Base-by-base conservation (phyloP, 2,888 invertebrate species). In the Scaptomyza polygonia region DNA sequence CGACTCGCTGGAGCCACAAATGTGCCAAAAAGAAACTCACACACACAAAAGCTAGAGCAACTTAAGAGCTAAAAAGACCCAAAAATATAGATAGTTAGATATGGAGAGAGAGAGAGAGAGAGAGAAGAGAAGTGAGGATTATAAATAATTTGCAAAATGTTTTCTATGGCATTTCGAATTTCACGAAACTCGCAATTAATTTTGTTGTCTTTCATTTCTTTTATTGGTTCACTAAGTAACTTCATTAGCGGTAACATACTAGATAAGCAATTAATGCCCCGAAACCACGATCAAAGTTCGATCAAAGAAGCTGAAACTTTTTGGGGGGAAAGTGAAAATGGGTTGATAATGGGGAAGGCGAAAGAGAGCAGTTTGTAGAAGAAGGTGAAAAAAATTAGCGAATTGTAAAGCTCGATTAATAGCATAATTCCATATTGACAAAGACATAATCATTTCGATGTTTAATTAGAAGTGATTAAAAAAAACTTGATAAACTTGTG, bases 1-100 rank as follows among this genome's bases (percentile, higher is more conserved):
- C 82, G 84, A 82, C 83, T 80, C 71, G 77, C 79, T 77, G 85
- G 82, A 84, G 85, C 84, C 82, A 68, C 79, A 70, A 79, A 81
- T 77, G 67, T 77, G 74, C 79, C 72, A 78, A 81, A 81, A 78
- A 80, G 0, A 21, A 21, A 21, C n/a, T n/a, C n/a, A 21, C 21
- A 21, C 3, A 1, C 3, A 21, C 21, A 29, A 64, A 52, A 62
- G 29, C 65, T 29, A 49, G 18, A 74, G n/a, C 45, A 29, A 40
- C 40, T 57, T 45, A 32, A 40, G 11, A 40, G 40, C 16, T 43
- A 44, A 12, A 44, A 16, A 39, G 32, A 6, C n/a, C n/a, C n/a
- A n/a, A n/a, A n/a, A 11, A 40, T 27, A 58, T n/a, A 36, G 12
- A 16, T 8, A 44, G 12, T 21, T n/a, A n/a, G 27, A n/a, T 36